phyloP scores from a whole-genome alignment of 2,113 vertebrate species.

The Zeus faber region DNA sequence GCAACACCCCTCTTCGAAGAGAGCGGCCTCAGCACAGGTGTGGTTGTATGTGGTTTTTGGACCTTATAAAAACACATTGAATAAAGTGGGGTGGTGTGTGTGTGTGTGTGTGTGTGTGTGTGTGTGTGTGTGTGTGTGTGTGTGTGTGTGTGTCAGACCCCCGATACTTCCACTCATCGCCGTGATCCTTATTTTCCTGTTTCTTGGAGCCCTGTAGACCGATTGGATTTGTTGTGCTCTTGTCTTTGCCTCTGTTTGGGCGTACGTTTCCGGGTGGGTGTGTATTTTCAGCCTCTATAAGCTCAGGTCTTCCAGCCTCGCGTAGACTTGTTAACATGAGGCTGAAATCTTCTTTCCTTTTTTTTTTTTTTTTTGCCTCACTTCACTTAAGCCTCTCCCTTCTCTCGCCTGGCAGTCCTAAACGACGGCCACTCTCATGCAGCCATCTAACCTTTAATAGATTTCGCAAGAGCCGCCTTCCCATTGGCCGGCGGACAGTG shows the following conservation, averaged over 20 bases:
- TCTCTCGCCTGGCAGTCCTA: constrained; percentile 12
- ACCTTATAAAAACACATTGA: too few relatives aligned
- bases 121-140: not conserved
- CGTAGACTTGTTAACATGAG: constrained; percentile 10
- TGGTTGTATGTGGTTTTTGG: not conserved
- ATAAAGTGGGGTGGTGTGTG: not conserved
- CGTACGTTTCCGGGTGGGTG: not conserved
- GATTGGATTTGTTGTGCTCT: constrained; percentile 44
- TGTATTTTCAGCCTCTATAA: constrained; percentile 21
- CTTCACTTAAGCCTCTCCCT: not conserved
- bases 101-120: not conserved
- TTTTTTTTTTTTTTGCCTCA: constrained; percentile 4
- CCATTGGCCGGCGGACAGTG: constrained; percentile 53
- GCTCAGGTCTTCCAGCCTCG: not conserved
- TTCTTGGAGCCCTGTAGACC: constrained; percentile 43
- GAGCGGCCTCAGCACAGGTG: too few relatives aligned
- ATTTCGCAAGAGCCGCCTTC: constrained; percentile 50
- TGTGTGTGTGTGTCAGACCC: constrained; percentile 23
- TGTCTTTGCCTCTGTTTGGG: constrained; percentile 1
- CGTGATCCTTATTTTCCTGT: constrained; percentile 48
- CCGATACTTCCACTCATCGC: constrained; percentile 20
- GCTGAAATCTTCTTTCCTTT: constrained; percentile 12
- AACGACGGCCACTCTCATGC: constrained; percentile 38
- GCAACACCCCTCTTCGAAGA: too few relatives aligned
- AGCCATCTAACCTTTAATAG: constrained; percentile 60